phyloP scores from a whole-genome alignment of 1,140 invertebrate species.

The Calephelis virginiensis region DNA sequence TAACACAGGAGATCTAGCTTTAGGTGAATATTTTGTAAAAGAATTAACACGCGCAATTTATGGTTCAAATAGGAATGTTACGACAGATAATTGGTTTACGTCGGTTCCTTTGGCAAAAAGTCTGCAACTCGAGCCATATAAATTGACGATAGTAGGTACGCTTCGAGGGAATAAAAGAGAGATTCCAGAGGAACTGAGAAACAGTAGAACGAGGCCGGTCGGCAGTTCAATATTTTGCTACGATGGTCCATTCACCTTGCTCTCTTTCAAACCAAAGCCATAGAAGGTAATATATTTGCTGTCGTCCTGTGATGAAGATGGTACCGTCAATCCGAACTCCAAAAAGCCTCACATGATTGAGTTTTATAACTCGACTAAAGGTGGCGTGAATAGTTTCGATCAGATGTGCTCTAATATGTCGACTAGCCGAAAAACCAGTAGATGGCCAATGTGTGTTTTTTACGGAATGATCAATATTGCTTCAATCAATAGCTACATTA shows the following conservation, averaged over 20 bases:
- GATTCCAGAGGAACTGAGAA: slow-evolving; percentile 43
- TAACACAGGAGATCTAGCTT: slow-evolving; percentile 32
- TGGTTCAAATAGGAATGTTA: slow-evolving; percentile 54
- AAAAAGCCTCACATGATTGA: slow-evolving; percentile 26
- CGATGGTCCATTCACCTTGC: slow-evolving; percentile 41
- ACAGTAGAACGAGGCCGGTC: slow-evolving; percentile 27
- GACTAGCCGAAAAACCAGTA: slow-evolving; percentile 38
- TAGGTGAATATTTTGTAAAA: slow-evolving; percentile 40
- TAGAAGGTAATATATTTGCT: slow-evolving; percentile 45
- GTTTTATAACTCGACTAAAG: slow-evolving; percentile 31
- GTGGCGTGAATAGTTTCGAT: slow-evolving; percentile 23
- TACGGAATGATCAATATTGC: slow-evolving; percentile 44
- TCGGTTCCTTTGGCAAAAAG: slow-evolving; percentile 40
- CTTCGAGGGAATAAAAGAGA: slow-evolving; percentile 46
- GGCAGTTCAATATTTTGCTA: slow-evolving; percentile 47
- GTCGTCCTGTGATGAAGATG: slow-evolving; percentile 29
- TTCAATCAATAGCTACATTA: slow-evolving; percentile 45
- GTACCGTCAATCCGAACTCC: slow-evolving; percentile 17
- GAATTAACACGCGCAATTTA: slow-evolving; percentile 36
- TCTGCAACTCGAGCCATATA: slow-evolving; percentile 40
- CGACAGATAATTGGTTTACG: slow-evolving; percentile 67
- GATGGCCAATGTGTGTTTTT: slow-evolving; percentile 44
- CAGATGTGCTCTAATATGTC: slow-evolving; percentile 28
- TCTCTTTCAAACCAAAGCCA: slow-evolving; percentile 57
- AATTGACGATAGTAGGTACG: slow-evolving; percentile 48